A percentile compares a stretch with the other conserved stretches of the same genome.
These are phyloP conservation scores for Drepanosiphum platanoidis DNA, from an alignment of 2,888 invertebrate genomes.

Conservation along the genomic window DNA sequence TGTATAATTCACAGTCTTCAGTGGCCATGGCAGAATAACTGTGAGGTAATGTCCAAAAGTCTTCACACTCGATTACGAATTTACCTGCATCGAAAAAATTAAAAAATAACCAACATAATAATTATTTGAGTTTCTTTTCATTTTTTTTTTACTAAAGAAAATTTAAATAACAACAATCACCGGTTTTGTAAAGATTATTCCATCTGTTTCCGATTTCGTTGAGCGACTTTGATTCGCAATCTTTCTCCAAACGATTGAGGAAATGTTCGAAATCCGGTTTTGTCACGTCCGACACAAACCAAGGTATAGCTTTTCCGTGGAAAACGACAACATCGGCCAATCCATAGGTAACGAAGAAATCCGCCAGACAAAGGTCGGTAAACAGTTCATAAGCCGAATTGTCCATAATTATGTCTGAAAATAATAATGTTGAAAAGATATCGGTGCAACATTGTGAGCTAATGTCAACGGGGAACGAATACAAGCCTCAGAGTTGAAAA, in stretches of 20 bases:
- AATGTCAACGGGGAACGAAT: too few relatives aligned
- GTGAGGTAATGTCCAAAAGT: slow-evolving; percentile 90
- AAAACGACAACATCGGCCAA: slow-evolving; percentile 78
- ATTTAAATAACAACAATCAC: slow-evolving; percentile 64
- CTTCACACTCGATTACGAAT: slow-evolving; percentile 70
- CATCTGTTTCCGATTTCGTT: slow-evolving; percentile 72
- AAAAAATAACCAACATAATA: slow-evolving; percentile 64
- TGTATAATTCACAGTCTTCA: slow-evolving; percentile 76
- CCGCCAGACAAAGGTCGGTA: slow-evolving; percentile 87
- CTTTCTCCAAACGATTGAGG: slow-evolving; percentile 51
- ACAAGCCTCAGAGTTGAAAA: too few relatives aligned
- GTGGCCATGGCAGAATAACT: slow-evolving; percentile 81
- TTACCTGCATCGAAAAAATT: slow-evolving; percentile 65
- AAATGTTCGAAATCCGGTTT: slow-evolving; percentile 79
- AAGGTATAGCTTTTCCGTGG: slow-evolving; percentile 88
- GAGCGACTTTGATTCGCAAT: slow-evolving; percentile 66
- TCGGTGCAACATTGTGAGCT: too few relatives aligned
- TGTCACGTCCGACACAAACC: slow-evolving; percentile 95
- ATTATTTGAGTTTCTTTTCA: slow-evolving; percentile 66
- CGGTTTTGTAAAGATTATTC: slow-evolving; percentile 70
- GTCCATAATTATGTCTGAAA: slow-evolving; percentile 82
- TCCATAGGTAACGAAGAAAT: slow-evolving; percentile 75
- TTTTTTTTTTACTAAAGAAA: too few relatives aligned
- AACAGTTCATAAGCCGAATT: slow-evolving; percentile 94
- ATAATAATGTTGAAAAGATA: too few relatives aligned